phyloP scores from a whole-genome alignment of 2,888 invertebrate species.

The Microdon myrmicae region DNA sequence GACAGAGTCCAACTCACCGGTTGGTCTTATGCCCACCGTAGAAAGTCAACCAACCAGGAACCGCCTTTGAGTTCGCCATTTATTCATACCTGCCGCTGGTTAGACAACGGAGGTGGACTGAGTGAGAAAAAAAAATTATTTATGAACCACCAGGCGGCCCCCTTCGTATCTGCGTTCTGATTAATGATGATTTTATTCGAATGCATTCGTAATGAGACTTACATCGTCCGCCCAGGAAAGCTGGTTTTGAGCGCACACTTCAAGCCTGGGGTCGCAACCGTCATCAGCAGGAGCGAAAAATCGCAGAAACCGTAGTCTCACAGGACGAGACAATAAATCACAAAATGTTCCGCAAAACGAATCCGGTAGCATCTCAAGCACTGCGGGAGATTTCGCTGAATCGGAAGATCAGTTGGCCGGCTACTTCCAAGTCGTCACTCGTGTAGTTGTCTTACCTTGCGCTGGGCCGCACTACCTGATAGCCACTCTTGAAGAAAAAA shows the following conservation, averaged over 20 bases:
- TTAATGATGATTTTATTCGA: slow-evolving; percentile 52
- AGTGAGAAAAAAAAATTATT: slow-evolving; percentile 22
- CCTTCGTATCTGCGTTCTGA: slow-evolving; percentile 34
- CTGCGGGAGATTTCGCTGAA: slow-evolving; percentile 46
- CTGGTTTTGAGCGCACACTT: slow-evolving; percentile 27
- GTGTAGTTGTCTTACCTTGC: too few species aligned
- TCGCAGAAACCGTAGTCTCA: slow-evolving; percentile 30
- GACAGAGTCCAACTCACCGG: slow-evolving; percentile 9
- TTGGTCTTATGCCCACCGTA: slow-evolving; percentile 27
- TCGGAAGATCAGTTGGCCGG: slow-evolving; percentile 35
- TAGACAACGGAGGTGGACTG: slow-evolving; percentile 36
- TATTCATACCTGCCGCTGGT: slow-evolving; percentile 25
- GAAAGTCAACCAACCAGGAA: slow-evolving; percentile 48
- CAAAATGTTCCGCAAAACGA: slow-evolving; percentile 42
- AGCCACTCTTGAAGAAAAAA: not conserved
- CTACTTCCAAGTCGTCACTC: slow-evolving; percentile 13
- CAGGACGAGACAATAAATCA: slow-evolving; percentile 38
- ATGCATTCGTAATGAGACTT: slow-evolving; percentile 38
- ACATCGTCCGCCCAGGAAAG: slow-evolving; percentile 25
- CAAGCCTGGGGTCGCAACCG: slow-evolving; percentile 44
- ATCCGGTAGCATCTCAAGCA: slow-evolving; percentile 34
- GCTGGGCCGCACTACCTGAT: too few species aligned
- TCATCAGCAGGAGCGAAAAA: slow-evolving; percentile 43
- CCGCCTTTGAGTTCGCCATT: slow-evolving; percentile 47
- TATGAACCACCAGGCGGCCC: slow-evolving; percentile 39